Evolutionary conservation across 2,888 invertebrate species (phyloP).

Genomic region (Meta bourneti): DNA sequence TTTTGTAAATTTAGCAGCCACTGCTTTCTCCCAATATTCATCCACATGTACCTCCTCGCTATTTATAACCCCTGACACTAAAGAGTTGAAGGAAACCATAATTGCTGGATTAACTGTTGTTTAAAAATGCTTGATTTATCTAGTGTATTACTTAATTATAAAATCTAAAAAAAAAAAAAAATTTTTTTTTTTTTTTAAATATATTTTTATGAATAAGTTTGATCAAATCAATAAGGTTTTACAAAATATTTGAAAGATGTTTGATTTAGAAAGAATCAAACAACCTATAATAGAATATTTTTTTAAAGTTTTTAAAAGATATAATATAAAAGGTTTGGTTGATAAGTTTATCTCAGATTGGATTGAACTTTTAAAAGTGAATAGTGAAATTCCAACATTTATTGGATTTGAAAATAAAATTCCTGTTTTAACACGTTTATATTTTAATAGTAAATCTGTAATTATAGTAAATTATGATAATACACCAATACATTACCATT

Average conservation of each 20-base stretch:
- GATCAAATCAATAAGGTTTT: no score
- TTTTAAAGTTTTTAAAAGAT: slow-evolving; percentile 16
- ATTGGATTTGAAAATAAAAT: slow-evolving; percentile 4
- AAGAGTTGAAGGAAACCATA: no score
- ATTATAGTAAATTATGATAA: slow-evolving; percentile 20
- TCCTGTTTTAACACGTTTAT: background rate
- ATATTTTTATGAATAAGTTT: no score
- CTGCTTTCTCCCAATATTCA: no score
- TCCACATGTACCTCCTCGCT: no score
- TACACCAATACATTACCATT: background rate
- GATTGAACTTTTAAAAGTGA: background rate
- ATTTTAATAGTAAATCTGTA: background rate
- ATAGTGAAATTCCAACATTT: slow-evolving; percentile 23
- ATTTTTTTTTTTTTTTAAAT: no score
- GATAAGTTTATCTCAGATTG: slow-evolving; percentile 4
- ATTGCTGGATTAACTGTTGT: no score
- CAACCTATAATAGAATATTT: background rate
- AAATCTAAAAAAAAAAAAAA: slow-evolving; percentile 23
- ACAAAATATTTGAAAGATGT: no score
- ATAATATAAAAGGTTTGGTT: background rate
- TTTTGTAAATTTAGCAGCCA: no score
- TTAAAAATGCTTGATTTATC: no score
- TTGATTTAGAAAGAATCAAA: background rate
- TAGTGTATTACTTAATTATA: no score
- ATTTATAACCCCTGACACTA: no score